Percentiles rank a stretch among this genome's conserved stretches.
These are phyloP conservation scores for Syrrhaptes paradoxus DNA, from an alignment of 2,113 vertebrate genomes.

Conservation along the genomic window DNA sequence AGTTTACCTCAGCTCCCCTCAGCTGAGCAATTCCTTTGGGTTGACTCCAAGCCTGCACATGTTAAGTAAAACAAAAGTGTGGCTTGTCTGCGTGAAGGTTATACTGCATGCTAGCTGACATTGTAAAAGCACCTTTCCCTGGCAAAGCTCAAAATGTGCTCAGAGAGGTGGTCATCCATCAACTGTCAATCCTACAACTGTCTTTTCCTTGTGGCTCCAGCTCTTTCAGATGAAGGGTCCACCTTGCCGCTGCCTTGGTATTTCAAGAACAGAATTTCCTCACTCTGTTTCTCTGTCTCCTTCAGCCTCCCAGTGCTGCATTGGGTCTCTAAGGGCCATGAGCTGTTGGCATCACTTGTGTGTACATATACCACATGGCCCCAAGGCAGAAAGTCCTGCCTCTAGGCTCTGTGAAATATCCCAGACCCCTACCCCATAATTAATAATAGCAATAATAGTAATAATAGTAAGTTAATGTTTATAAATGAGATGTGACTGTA, in stretches of 20 bases:
- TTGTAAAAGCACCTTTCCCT: background rate
- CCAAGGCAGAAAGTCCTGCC: background rate
- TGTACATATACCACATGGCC: background rate
- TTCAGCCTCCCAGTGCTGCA: background rate
- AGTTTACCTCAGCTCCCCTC: background rate
- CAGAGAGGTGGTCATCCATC: background rate
- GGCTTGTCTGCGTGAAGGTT: background rate
- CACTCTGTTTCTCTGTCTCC: background rate
- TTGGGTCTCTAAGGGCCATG: background rate
- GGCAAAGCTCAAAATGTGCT: background rate
- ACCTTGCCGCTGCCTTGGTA: accelerated
- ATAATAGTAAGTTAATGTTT: background rate
- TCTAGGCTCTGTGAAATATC: slow-evolving; percentile 8
- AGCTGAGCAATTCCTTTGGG: background rate
- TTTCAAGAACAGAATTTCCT: background rate
- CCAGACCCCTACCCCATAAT: background rate
- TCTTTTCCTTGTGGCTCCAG: background rate
- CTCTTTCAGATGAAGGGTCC: background rate
- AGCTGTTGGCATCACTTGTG: background rate
- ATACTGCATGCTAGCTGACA: accelerated
- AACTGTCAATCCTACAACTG: too few relatives aligned
- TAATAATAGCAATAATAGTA: background rate
- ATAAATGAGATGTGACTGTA: background rate
- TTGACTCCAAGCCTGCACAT: background rate
- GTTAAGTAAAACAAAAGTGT: background rate